A percentile compares a stretch with the other conserved stretches of the same genome.
phyloP scores from a whole-genome alignment of 1,140 invertebrate genomes.

The Penaeus vannamei region DNA sequence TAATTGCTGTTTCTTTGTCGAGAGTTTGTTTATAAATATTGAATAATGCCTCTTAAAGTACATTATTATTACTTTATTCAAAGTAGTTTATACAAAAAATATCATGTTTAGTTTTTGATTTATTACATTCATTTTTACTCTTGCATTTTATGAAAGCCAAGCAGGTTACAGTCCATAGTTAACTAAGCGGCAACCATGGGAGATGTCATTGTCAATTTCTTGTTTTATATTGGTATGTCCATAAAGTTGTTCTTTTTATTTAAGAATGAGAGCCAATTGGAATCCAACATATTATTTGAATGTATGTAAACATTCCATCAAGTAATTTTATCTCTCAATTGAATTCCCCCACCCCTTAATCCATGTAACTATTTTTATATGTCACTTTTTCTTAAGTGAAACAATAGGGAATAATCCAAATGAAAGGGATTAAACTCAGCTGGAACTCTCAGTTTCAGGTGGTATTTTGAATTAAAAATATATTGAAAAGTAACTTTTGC shows the following conservation, averaged over 20 bases:
- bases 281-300: neutral
- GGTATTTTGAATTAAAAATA: too few species aligned
- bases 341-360: too few species aligned
- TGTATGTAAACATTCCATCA: too few species aligned
- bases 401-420: too few species aligned
- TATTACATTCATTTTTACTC: conserved; percentile 42
- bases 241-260: neutral
- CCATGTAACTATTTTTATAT: too few species aligned
- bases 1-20: conserved; percentile 65
- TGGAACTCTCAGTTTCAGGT: too few species aligned
- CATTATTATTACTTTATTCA: conserved; percentile 59
- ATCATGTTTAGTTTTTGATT: conserved; percentile 18
- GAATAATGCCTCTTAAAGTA: conserved; percentile 57
- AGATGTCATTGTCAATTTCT: conserved; percentile 10
- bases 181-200: conserved; percentile 63
- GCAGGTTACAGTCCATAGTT: conserved; percentile 66
- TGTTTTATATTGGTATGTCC: neutral
- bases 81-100: conserved; percentile 35
- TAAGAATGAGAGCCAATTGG: neutral
- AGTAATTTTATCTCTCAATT: too few species aligned
- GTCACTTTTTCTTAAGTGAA: too few species aligned
- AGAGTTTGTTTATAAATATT: conserved; percentile 55
- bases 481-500: too few species aligned
- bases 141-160: conserved; percentile 62
- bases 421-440: too few species aligned